phyloP scores from a whole-genome alignment of 1,140 invertebrate genomes.

The Episyrphus balteatus region DNA sequence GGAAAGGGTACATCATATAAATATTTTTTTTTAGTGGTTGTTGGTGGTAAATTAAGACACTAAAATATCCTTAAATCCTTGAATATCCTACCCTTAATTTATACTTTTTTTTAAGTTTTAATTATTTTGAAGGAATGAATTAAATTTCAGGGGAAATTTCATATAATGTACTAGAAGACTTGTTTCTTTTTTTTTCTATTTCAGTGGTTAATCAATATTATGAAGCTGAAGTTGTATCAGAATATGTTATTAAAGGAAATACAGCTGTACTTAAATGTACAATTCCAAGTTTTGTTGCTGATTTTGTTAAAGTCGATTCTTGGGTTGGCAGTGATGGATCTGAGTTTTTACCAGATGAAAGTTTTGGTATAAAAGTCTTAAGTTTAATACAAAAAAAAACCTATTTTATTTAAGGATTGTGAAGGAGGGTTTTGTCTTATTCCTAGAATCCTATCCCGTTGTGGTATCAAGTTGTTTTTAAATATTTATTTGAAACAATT shows the following conservation, averaged over 20 bases:
- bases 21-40: background rate
- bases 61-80: too few relatives aligned
- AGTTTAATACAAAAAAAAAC: background rate
- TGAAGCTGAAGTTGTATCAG: constrained; percentile 82
- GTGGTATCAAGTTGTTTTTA: too few relatives aligned
- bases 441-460: too few relatives aligned
- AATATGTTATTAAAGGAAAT: constrained; percentile 85
- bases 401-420: background rate
- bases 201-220: constrained; percentile 79
- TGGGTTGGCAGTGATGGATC: constrained; percentile 73
- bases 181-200: background rate
- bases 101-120: too few relatives aligned
- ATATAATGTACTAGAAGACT: too few relatives aligned
- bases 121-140: too few relatives aligned
- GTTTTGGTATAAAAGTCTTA: constrained; percentile 25
- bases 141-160: too few relatives aligned
- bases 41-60: too few relatives aligned
- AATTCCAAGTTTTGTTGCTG: constrained; percentile 83
- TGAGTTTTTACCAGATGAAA: constrained; percentile 43
- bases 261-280: constrained; percentile 85
- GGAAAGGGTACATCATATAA: constrained; percentile 16
- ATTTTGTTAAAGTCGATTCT: constrained; percentile 79
- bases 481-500: too few relatives aligned
- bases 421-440: background rate
- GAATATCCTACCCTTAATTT: too few relatives aligned